These are phyloP conservation scores for Fabriciana adippe DNA, from an alignment of 2,888 invertebrate genomes.

Conservation along the genomic window DNA sequence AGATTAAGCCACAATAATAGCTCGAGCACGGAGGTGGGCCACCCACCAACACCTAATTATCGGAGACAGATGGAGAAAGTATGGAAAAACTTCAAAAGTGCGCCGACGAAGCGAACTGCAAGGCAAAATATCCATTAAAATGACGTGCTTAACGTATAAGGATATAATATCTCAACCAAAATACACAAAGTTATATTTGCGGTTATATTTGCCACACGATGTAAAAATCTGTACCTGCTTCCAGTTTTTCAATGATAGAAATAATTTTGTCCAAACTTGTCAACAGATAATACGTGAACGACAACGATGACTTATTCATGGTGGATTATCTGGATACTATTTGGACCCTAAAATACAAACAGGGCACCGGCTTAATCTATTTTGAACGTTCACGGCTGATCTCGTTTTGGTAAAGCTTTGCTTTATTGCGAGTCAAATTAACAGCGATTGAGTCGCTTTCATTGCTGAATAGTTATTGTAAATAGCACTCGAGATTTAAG, in stretches of 20 bases:
- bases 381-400: conserved; percentile 66
- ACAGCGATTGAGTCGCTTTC: conserved; percentile 56
- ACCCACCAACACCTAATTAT: conserved; percentile 69
- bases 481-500: conserved; percentile 60
- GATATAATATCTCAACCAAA: not conserved
- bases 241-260: conserved; percentile 2
- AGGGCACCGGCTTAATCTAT: conserved; percentile 62
- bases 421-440: conserved; percentile 64
- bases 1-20: conserved; percentile 60
- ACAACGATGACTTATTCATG: conserved; percentile 75
- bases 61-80: conserved; percentile 72
- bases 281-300: conserved; percentile 73
- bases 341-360: conserved; percentile 62
- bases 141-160: conserved; percentile 15
- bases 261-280: conserved; percentile 56
- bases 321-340: conserved; percentile 71
- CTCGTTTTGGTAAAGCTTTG: conserved; percentile 61
- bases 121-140: conserved; percentile 34
- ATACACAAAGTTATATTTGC: conserved; percentile 25
- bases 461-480: conserved; percentile 55
- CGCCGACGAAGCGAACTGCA: conserved; percentile 62
- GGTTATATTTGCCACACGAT: not conserved
- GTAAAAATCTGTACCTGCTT: not conserved
- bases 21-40: conserved; percentile 53
- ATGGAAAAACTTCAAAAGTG: conserved; percentile 77